Evolutionary conservation across 2,888 invertebrate genomes (phyloP).

Genomic region (Tricholauxania praeusta): DNA sequence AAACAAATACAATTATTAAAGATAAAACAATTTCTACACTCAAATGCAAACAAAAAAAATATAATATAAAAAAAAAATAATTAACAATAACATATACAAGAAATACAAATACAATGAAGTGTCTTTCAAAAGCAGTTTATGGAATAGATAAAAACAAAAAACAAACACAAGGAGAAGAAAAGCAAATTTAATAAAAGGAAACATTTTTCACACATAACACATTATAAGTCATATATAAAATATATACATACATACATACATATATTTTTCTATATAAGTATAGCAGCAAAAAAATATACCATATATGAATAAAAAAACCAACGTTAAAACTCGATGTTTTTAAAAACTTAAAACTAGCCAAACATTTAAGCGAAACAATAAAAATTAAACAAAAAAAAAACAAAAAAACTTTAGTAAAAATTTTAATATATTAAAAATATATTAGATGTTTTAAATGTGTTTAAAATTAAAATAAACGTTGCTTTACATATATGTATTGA

Average conservation of each 20-base stretch:
- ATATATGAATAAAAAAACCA: background rate
- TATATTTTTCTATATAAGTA: constrained; percentile 30
- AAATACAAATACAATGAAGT: constrained; percentile 16
- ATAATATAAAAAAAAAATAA: constrained; percentile 1
- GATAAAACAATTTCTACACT: constrained; percentile 4
- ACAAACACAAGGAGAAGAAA: no score
- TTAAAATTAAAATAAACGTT: constrained; percentile 12
- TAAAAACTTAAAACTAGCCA: constrained; percentile 14
- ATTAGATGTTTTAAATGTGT: constrained; percentile 25
- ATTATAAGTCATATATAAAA: background rate
- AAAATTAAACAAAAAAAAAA: constrained; percentile 9
- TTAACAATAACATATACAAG: background rate
- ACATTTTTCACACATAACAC: no score
- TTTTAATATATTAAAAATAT: constrained; percentile 6
- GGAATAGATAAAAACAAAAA: background rate
- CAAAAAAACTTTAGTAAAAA: constrained; percentile 5
- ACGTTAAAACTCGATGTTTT: constrained; percentile 27
- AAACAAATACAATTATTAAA: constrained; percentile 17
- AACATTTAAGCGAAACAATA: constrained; percentile 1
- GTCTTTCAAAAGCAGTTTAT: constrained; percentile 20
- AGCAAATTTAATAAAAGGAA: no score
- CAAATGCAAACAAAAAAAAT: no score
- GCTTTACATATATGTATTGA: background rate
- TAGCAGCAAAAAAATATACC: background rate
- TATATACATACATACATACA: constrained; percentile 14